These are phyloP conservation scores for Caenorhabditis sp. DNA, from an alignment of 2,888 invertebrate species.

Conservation along the genomic window DNA sequence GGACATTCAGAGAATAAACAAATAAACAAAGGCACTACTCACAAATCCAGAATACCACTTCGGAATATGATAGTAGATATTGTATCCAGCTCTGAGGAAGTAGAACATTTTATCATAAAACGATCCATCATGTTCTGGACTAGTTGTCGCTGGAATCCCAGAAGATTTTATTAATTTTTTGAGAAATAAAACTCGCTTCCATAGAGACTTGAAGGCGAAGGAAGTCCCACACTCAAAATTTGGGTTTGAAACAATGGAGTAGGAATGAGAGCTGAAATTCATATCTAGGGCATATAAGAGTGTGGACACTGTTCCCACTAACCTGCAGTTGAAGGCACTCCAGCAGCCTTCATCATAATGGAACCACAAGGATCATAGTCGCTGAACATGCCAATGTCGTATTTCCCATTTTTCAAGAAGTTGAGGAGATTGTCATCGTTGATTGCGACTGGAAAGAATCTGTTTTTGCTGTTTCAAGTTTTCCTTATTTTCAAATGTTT, in stretches of 20 bases:
- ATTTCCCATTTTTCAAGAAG: slow-evolving; percentile 23
- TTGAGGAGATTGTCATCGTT: slow-evolving; percentile 15
- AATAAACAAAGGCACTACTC: too few relatives aligned
- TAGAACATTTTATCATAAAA: slow-evolving; percentile 16
- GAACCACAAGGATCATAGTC: slow-evolving; percentile 40
- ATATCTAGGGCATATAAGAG: background rate
- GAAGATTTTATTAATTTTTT: background rate
- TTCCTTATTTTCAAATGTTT: background rate
- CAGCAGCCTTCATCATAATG: slow-evolving; percentile 31
- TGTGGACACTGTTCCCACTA: background rate
- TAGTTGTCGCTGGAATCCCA: slow-evolving; percentile 13
- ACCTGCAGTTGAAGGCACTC: slow-evolving; percentile 31
- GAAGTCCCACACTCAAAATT: slow-evolving; percentile 27
- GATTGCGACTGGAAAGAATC: slow-evolving; percentile 16
- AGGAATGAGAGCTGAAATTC: slow-evolving; percentile 22
- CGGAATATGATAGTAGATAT: slow-evolving; percentile 16
- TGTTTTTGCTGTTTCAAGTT: background rate
- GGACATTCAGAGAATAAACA: too few relatives aligned
- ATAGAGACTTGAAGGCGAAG: slow-evolving; percentile 30
- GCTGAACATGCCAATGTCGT: slow-evolving; percentile 33
- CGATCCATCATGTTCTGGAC: slow-evolving; percentile 14
- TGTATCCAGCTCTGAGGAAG: slow-evolving; percentile 27
- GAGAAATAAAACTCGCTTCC: slow-evolving; percentile 12
- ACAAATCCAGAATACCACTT: slow-evolving; percentile 1
- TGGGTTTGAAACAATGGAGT: slow-evolving; percentile 37